A percentile compares a stretch with the other conserved stretches of the same genome.
phyloP scores from a whole-genome alignment of 2,113 vertebrate genomes.

The Carassius carassius region DNA sequence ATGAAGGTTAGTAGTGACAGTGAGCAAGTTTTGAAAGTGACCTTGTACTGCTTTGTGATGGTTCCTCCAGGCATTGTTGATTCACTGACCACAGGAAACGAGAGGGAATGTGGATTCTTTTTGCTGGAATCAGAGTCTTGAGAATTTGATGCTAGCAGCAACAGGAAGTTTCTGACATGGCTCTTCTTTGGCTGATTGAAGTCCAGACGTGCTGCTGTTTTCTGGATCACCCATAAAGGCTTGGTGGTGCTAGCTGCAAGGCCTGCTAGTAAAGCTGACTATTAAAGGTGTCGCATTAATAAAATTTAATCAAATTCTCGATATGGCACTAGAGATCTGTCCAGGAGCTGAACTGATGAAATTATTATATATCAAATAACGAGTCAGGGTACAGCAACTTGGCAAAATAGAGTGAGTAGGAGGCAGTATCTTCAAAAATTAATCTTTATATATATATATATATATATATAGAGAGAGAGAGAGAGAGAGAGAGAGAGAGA shows the following conservation, averaged over 20 bases:
- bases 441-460: not conserved
- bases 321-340: not conserved
- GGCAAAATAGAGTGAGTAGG: not conserved
- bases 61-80: not conserved
- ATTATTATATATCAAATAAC: not conserved
- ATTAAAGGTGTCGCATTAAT: not conserved
- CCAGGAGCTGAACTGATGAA: not conserved
- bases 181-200: slow-evolving; percentile 9
- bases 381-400: not conserved
- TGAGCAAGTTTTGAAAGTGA: slow-evolving; percentile 14
- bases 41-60: not conserved
- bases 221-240: not conserved
- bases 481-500: too few relatives aligned
- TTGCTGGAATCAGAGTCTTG: not conserved
- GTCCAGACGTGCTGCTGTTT: not conserved
- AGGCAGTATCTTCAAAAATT: not conserved
- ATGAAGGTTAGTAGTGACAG: not conserved
- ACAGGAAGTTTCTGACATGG: not conserved
- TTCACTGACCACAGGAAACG: not conserved
- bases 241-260: not conserved
- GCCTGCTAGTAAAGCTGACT: not conserved
- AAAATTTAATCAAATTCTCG: not conserved
- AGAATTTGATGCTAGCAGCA: not conserved
- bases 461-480: too few relatives aligned
- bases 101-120: not conserved